A percentile compares a stretch with the other conserved stretches of the same genome.
Evolutionary conservation across 1,140 invertebrate genomes (phyloP).

Genomic region (Phenacoccus solenopsis): DNA sequence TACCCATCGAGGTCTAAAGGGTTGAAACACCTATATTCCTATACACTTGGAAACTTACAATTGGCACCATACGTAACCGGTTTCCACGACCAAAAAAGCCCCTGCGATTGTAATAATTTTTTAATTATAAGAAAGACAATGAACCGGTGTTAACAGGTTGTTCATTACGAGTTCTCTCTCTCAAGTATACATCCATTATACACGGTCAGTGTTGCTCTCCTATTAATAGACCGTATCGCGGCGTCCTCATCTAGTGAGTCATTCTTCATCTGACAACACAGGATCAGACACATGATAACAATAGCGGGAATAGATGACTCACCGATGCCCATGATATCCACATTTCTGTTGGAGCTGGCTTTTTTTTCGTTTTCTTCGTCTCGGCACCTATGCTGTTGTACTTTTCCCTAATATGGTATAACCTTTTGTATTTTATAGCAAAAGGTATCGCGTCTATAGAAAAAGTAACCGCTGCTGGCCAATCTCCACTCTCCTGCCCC

Average conservation of each 20-base stretch:
- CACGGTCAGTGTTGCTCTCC: constrained; percentile 8
- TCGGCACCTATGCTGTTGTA: background rate
- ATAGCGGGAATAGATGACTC: constrained; percentile 9
- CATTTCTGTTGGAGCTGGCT: background rate
- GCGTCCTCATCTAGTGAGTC: background rate
- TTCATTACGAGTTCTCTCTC: background rate
- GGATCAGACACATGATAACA: constrained; percentile 15
- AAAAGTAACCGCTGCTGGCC: too few species aligned
- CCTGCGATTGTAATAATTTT: constrained; percentile 11
- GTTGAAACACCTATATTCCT: too few species aligned
- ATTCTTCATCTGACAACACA: constrained; percentile 14
- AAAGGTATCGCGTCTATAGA: too few species aligned
- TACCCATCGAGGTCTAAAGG: too few species aligned
- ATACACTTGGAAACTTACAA: too few species aligned
- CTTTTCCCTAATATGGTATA: constrained; percentile 5
- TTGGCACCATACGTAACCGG: too few species aligned
- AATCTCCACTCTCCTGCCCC: too few species aligned
- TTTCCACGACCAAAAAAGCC: background rate
- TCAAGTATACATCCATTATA: constrained; percentile 11
- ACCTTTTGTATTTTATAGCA: background rate
- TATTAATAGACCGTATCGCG: constrained; percentile 16
- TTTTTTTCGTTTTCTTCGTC: background rate
- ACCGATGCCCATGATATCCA: background rate
- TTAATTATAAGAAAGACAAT: constrained; percentile 16
- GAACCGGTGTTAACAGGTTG: constrained; percentile 15